phyloP scores from a whole-genome alignment of 2,888 invertebrate species.

The Ectobius pallidus region DNA sequence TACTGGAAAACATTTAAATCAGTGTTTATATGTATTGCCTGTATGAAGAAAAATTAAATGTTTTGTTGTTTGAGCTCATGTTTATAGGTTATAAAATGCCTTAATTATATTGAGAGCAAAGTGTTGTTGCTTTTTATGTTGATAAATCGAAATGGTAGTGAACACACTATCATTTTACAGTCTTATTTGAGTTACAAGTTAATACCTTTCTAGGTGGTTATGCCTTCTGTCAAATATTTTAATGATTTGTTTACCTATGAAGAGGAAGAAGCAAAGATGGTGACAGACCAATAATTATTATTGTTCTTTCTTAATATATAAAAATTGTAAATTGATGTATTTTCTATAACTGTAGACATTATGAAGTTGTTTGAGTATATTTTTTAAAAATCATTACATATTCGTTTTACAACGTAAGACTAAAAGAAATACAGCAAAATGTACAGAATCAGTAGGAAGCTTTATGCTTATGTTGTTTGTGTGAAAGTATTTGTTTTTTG shows the following conservation, averaged over 20 bases:
- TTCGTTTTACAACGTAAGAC: too few relatives aligned
- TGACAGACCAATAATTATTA: constrained; percentile 15
- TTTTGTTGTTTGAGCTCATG: constrained; percentile 26
- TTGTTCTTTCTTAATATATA: not conserved
- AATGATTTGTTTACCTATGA: constrained; percentile 12
- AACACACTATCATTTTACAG: constrained; percentile 12
- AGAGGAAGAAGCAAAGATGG: constrained; percentile 36
- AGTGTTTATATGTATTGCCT: constrained; percentile 24
- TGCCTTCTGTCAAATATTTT: constrained; percentile 4
- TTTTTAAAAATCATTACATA: too few relatives aligned
- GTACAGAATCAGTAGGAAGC: too few relatives aligned
- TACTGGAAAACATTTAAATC: constrained; percentile 4
- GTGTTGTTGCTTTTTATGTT: constrained; percentile 21
- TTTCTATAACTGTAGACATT: too few relatives aligned
- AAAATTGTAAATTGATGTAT: too few relatives aligned
- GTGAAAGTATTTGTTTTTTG: too few relatives aligned
- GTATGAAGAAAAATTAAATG: constrained; percentile 15
- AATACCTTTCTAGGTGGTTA: constrained; percentile 15
- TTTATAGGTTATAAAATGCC: constrained; percentile 13
- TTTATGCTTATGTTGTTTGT: too few relatives aligned
- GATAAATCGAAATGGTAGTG: constrained; percentile 7
- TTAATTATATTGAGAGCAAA: constrained; percentile 8
- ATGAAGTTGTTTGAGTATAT: too few relatives aligned
- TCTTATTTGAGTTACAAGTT: constrained; percentile 20
- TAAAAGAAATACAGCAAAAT: too few relatives aligned